Base-by-base conservation (phyloP, 2,888 invertebrate genomes). In the Eupithecia subfuscata region DNA sequence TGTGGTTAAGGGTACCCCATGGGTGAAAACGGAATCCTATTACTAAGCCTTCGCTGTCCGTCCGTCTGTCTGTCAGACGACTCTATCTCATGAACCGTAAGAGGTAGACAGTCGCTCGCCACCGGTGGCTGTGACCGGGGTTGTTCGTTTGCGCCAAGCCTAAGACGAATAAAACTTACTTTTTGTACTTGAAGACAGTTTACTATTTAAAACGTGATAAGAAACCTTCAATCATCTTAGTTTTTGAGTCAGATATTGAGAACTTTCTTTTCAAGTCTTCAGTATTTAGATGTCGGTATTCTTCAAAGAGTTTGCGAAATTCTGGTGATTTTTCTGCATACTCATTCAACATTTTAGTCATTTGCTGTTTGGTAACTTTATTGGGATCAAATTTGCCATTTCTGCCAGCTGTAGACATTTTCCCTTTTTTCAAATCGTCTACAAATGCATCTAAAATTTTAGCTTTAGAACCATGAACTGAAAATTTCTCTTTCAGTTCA, bases 361-460 rank as follows among this genome's bases (percentile, higher is more conserved):
- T 16, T 43, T 40, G 14, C n/a, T 68, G 14, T 25, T 5, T 68
- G 68, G 7, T 40, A 25, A 43, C 12, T 14, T 40, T 68, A 14
- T 64, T 18, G 34, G 34, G 64, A 18, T 68, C 43, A 25, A 43
- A 68, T 16, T 68, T 68, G 12, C 37, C 22, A 25, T 40, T 43
- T 68, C 14, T 7, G 1, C 68, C 40, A 40, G 43, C 22, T 45
- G 43, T 40, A 40, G 43, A 43, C 43, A 25, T 40, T 14, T 43
- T 68, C 8, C 68, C 68, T 68, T 25, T 68, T 22, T 68, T 68
- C 22, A 68, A 25, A 43, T 68, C 68, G 2, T 40, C 43, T 68
- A 68, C 68, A 14, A 68, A 43, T 22, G n/a, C 43, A 43, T 67
- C 67, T 22, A 67, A 67, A 67, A 40, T 37, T 67, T 43, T 67